Evolutionary conservation across 2,113 vertebrate species (phyloP).

Genomic region (Terrapene triunguis): DNA sequence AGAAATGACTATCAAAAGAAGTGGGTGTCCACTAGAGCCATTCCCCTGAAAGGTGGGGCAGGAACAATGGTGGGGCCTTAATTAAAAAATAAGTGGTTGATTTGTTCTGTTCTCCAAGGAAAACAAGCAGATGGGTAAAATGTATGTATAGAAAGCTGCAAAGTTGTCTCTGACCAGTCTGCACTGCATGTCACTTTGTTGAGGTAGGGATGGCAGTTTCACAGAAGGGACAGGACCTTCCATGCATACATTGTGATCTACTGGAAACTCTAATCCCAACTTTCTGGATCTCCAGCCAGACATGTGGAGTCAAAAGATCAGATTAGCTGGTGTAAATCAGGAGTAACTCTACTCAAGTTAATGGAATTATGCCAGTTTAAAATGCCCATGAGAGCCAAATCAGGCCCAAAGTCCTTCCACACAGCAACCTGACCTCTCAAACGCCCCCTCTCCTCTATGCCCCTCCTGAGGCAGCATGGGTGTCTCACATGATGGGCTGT

Average conservation of each 20-base stretch:
- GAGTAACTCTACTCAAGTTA: not conserved
- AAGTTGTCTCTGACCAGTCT: slow-evolving; percentile 19
- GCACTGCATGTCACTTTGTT: not conserved
- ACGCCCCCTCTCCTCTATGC: fast-evolving
- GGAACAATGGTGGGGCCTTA: slow-evolving; percentile 46
- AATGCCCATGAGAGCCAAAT: not conserved
- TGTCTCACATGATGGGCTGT: not conserved
- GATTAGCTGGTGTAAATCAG: not conserved
- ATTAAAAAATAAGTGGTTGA: slow-evolving; percentile 43
- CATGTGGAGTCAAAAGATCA: not conserved
- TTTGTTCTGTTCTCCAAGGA: slow-evolving; percentile 36
- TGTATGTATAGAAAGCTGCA: slow-evolving; percentile 35
- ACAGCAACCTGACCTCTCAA: fast-evolving
- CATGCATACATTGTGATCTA: not conserved
- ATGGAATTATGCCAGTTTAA: not conserved
- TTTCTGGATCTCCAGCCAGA: not conserved
- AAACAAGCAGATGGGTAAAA: slow-evolving; percentile 58
- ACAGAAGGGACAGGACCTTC: not conserved
- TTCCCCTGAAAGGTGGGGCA: slow-evolving; percentile 45
- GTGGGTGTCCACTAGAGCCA: slow-evolving; percentile 28
- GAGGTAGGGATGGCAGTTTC: not conserved
- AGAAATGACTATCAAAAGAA: slow-evolving; percentile 45
- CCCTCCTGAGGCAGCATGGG: not conserved
- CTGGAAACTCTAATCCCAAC: not conserved
- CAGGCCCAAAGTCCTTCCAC: not conserved